These are phyloP conservation scores for Hypotaenidia okinawae DNA, from an alignment of 2,797 vertebrate species.

Conservation along the genomic window DNA sequence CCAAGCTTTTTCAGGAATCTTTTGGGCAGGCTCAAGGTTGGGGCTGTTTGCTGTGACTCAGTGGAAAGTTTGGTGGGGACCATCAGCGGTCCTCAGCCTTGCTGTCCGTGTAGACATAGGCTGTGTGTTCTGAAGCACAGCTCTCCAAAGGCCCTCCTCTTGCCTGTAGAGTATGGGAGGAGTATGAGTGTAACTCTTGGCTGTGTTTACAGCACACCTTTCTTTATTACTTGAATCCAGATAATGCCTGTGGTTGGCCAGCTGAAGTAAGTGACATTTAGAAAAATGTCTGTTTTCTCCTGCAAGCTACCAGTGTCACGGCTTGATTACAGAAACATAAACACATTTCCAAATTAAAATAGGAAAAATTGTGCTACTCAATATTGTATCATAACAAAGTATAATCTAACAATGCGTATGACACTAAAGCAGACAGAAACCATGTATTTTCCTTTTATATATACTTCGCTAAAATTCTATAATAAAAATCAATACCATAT, in stretches of 20 bases:
- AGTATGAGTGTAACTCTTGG: not conserved
- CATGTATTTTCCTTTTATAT: not conserved
- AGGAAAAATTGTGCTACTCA: not conserved
- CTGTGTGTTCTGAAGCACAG: not conserved
- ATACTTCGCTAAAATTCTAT: not conserved
- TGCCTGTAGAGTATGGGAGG: not conserved
- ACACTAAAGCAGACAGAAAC: not conserved
- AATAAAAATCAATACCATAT: not conserved
- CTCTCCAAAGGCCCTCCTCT: rapidly evolving
- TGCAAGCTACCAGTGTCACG: not conserved
- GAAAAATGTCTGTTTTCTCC: not conserved
- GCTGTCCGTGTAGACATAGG: rapidly evolving
- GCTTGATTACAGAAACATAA: not conserved
- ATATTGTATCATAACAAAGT: not conserved
- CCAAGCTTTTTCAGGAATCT: not conserved
- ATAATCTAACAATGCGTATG: not conserved
- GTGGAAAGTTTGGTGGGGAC: not conserved
- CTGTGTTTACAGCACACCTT: not conserved
- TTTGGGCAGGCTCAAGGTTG: not conserved
- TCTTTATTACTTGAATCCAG: not conserved
- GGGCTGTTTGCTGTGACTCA: not conserved
- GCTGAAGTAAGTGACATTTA: not conserved
- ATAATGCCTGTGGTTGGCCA: not conserved
- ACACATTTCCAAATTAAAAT: not conserved
- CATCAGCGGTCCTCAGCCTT: rapidly evolving